A percentile compares a stretch with the other conserved stretches of the same genome.
phyloP scores from a whole-genome alignment of 2,113 vertebrate genomes.

The Peromyscus polionotus region DNA sequence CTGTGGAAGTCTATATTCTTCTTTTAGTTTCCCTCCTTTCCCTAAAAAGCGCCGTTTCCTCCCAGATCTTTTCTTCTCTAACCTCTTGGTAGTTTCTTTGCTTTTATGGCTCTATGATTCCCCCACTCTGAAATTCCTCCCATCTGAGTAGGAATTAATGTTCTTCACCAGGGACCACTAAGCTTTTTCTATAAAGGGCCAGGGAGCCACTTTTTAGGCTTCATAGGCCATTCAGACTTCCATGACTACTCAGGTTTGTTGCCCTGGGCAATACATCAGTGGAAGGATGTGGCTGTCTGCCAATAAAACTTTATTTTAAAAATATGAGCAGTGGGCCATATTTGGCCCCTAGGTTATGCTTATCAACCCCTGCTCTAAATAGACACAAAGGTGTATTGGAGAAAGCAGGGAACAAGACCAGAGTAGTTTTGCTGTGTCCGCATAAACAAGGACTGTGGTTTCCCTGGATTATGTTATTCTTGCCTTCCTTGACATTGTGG shows the following conservation, averaged over 20 bases:
- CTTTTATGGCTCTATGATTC: neutral
- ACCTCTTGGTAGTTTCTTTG: neutral
- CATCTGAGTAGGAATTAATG: neutral
- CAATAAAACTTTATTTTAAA: conserved; percentile 51
- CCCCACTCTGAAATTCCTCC: neutral
- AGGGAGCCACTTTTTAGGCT: neutral
- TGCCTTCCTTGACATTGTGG: neutral
- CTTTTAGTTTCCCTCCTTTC: neutral
- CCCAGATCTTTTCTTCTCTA: neutral
- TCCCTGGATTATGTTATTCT: neutral
- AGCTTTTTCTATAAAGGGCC: neutral
- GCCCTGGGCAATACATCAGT: neutral
- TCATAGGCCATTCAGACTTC: neutral
- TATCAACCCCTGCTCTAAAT: neutral
- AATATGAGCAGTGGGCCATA: neutral
- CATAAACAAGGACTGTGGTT: neutral
- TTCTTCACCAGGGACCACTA: neutral
- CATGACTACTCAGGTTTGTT: neutral
- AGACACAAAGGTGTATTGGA: neutral
- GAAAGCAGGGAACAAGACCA: neutral
- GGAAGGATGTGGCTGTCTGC: neutral
- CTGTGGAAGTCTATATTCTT: conserved; percentile 42
- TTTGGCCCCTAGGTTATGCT: neutral
- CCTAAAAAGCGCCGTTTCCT: neutral
- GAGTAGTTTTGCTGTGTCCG: neutral